A percentile compares a stretch with the other conserved stretches of the same genome.
Evolutionary conservation across 2,113 vertebrate genomes (phyloP).

Genomic region (Chaetura pelagica): DNA sequence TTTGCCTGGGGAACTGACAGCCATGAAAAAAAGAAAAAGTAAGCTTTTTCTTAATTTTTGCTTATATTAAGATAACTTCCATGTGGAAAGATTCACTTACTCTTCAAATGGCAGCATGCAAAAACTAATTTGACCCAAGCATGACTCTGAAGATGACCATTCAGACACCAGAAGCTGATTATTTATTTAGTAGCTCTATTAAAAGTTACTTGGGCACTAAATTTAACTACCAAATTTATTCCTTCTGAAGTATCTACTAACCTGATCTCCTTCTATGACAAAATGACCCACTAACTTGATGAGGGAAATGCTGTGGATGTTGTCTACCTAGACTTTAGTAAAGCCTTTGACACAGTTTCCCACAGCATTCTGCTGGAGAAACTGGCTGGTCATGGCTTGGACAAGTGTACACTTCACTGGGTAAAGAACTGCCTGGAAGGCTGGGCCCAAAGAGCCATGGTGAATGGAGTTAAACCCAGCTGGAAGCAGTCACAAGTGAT

Average conservation of each 20-base stretch:
- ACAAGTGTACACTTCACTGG: background rate
- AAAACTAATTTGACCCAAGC: background rate
- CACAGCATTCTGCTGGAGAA: background rate
- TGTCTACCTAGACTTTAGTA: background rate
- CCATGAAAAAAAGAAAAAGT: background rate
- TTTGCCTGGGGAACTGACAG: background rate
- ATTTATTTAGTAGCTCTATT: background rate
- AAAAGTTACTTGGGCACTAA: background rate
- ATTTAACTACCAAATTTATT: background rate
- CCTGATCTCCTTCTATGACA: background rate
- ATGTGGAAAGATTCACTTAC: background rate
- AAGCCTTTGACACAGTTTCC: background rate
- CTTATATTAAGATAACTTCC: background rate
- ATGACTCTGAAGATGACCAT: background rate
- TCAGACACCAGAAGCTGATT: background rate
- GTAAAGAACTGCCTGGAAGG: background rate
- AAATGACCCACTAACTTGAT: background rate
- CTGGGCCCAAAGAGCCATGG: accelerated
- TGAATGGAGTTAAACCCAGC: background rate
- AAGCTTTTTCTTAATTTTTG: background rate
- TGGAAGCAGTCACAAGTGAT: too few species aligned
- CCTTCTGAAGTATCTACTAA: background rate
- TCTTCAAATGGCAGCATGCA: background rate
- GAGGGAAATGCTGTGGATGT: background rate
- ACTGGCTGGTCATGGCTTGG: background rate